These are phyloP conservation scores for Sabellastarte sp. DNA, from an alignment of 2,888 invertebrate species.

Conservation along the genomic window DNA sequence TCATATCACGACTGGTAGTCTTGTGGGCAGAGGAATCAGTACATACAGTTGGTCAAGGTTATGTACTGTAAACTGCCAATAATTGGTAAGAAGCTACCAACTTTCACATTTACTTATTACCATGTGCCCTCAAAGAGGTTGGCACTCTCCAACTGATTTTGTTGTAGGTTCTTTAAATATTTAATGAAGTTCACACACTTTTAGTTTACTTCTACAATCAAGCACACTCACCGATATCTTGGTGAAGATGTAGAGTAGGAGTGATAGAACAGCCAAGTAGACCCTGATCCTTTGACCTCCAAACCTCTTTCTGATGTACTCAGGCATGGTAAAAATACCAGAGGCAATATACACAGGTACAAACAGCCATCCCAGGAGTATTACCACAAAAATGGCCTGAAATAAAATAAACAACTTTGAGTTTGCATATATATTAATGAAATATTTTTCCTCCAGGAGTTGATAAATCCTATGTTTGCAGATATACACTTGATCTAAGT, in stretches of 20 bases:
- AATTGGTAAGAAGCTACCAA: no score
- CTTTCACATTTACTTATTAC: no score
- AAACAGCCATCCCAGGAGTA: constrained; percentile 63
- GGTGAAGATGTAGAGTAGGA: constrained; percentile 60
- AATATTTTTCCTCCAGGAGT: not conserved
- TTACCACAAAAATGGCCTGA: constrained; percentile 62
- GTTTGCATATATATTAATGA: not conserved
- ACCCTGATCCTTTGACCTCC: constrained; percentile 57
- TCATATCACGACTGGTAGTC: no score
- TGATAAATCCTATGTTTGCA: no score
- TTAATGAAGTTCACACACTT: no score
- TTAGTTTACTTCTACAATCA: not conserved
- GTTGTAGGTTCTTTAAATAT: no score
- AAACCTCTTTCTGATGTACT: constrained; percentile 59
- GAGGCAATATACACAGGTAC: constrained; percentile 63
- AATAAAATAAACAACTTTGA: not conserved
- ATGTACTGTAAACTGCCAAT: no score
- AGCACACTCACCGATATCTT: constrained; percentile 58
- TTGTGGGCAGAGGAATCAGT: no score
- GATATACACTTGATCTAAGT: no score
- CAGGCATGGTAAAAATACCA: constrained; percentile 59
- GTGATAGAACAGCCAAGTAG: constrained; percentile 56
- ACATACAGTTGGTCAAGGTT: no score
- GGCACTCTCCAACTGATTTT: no score
- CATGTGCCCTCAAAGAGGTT: no score